Conservation (phyloP, 2,113 vertebrate species). For the Synchiropus splendidus region DNA sequence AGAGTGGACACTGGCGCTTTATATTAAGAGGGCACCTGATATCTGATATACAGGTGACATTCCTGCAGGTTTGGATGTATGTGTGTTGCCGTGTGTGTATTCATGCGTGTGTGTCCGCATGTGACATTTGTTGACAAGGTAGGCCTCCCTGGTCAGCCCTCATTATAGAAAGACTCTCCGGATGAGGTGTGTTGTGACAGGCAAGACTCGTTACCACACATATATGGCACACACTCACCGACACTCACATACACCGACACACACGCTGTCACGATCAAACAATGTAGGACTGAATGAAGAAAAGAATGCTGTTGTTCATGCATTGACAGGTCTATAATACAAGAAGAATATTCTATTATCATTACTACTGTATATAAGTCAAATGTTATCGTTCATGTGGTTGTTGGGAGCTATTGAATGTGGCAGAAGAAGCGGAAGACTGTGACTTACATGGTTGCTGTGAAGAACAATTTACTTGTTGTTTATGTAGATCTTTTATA, state of each 20-base stretch:
- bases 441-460: too few species aligned
- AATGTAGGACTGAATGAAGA: too few species aligned
- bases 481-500: too few species aligned
- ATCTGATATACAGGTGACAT: constrained; percentile 49
- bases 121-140: constrained; percentile 36
- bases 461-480: too few species aligned
- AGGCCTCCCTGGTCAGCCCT: constrained; percentile 51
- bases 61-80: constrained; percentile 22
- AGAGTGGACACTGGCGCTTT: too few species aligned
- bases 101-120: constrained; percentile 5
- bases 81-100: constrained; percentile 3
- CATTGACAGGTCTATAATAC: too few species aligned
- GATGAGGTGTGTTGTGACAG: constrained; percentile 50
- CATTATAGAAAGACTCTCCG: constrained; percentile 58
- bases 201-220: constrained; percentile 45
- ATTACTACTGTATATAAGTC: too few species aligned
- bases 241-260: constrained; percentile 5
- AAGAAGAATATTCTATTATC: too few species aligned
- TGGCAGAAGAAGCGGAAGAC: too few species aligned
- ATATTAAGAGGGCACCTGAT: constrained; percentile 24
- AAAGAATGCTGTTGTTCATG: too few species aligned
- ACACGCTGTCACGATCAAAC: constrained; percentile 11
- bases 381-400: too few species aligned
- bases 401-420: too few species aligned
- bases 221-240: constrained; percentile 11